Conservation (phyloP, 1,140 invertebrate species). For the Andrena cerasifolii region DNA sequence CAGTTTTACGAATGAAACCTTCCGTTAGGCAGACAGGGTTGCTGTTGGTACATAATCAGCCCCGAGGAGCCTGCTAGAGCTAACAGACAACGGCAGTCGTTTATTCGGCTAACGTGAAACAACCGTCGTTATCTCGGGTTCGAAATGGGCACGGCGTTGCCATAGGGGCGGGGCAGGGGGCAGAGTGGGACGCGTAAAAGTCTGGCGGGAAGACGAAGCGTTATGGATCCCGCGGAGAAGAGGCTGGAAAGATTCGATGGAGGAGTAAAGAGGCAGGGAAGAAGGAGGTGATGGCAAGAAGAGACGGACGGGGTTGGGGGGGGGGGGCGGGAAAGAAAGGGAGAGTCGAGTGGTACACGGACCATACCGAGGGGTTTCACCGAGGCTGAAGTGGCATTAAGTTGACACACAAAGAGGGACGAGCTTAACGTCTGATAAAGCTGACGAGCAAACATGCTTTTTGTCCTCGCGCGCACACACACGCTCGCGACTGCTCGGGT, state of each 20-base stretch:
- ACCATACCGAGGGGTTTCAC: conserved; percentile 42
- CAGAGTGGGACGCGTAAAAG: neutral
- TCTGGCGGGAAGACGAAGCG: neutral
- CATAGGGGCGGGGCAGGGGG: no score
- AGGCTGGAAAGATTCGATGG: conserved; percentile 5
- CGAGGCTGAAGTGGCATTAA: conserved; percentile 71
- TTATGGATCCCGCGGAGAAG: neutral
- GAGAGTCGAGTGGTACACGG: conserved; percentile 32
- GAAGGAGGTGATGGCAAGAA: neutral
- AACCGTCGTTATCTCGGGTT: neutral
- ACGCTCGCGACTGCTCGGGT: conserved; percentile 9
- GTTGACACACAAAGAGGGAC: conserved; percentile 73
- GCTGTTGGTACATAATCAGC: neutral
- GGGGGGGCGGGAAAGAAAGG: neutral
- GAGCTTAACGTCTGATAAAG: conserved; percentile 75
- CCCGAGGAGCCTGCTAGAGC: neutral
- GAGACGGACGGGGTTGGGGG: no score
- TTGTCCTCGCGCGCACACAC: conserved; percentile 62
- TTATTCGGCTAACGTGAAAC: neutral
- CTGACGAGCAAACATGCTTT: conserved; percentile 76
- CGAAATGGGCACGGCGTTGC: neutral
- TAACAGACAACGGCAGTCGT: neutral
- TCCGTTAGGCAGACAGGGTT: neutral
- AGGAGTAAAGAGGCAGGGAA: conserved; percentile 8
- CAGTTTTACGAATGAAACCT: neutral